Conservation (phyloP, 2,888 invertebrate species). For the Sphinx pinastri region DNA sequence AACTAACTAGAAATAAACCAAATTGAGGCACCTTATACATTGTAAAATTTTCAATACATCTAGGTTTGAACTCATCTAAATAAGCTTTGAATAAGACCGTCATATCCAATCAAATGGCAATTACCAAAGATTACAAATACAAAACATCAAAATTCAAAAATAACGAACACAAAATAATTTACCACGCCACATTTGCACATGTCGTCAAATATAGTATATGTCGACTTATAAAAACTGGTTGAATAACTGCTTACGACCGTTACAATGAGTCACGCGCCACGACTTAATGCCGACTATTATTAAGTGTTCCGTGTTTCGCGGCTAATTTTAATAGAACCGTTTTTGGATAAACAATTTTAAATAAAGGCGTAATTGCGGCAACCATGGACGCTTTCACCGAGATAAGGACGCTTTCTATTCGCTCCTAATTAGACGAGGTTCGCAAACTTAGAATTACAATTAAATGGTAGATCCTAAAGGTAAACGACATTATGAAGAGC, state of each 20-base stretch:
- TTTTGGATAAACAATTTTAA: slow-evolving; percentile 21
- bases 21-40: no score
- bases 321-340: slow-evolving; percentile 21
- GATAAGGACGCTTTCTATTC: slow-evolving; percentile 11
- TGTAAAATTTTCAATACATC: not conserved
- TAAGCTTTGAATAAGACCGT: no score
- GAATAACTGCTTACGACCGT: slow-evolving; percentile 29
- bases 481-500: not conserved
- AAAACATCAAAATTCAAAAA: slow-evolving; percentile 30
- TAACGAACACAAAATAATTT: slow-evolving; percentile 41
- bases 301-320: slow-evolving; percentile 7
- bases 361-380: not conserved
- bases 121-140: no score
- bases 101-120: not conserved
- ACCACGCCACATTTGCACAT: slow-evolving; percentile 41
- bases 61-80: no score
- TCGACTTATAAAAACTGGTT: slow-evolving; percentile 24
- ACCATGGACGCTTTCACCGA: slow-evolving; percentile 5
- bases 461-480: not conserved
- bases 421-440: not conserved
- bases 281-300: slow-evolving; percentile 20
- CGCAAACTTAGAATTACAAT: not conserved
- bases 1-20: not conserved
- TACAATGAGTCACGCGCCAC: slow-evolving; percentile 25
- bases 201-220: slow-evolving; percentile 24